These are phyloP conservation scores for Pediacus dermestoides DNA, from an alignment of 2,888 invertebrate genomes.

Conservation along the genomic window DNA sequence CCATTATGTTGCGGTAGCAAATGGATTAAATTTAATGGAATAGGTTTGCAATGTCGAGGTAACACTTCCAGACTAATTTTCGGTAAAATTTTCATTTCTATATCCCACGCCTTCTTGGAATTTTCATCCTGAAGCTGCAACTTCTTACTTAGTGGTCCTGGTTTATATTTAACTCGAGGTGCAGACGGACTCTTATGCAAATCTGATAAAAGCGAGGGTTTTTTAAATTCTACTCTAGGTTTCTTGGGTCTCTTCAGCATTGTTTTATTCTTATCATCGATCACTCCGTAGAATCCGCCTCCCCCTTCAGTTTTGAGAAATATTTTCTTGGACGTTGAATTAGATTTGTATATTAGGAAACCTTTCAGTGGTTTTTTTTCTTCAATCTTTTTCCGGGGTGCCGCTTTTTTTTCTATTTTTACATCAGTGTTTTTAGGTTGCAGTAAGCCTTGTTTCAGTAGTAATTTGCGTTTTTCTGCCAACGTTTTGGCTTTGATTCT, in stretches of 20 bases:
- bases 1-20: conserved; percentile 50
- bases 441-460: conserved; percentile 37
- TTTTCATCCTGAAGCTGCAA: conserved; percentile 48
- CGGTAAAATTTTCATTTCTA: conserved; percentile 53
- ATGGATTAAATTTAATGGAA: conserved; percentile 50
- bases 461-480: conserved; percentile 52
- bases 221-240: too few species aligned
- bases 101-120: conserved; percentile 44
- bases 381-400: conserved; percentile 11
- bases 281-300: too few species aligned
- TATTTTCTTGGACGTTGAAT: too few species aligned
- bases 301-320: too few species aligned
- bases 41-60: conserved; percentile 50
- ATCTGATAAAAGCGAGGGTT: conserved; percentile 44
- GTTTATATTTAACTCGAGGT: conserved; percentile 54
- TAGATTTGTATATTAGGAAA: background rate
- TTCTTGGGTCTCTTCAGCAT: too few species aligned
- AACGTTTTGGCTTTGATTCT: conserved; percentile 51
- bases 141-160: conserved; percentile 58
- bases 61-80: conserved; percentile 51
- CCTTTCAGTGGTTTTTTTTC: conserved; percentile 5
- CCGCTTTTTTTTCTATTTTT: conserved; percentile 12
- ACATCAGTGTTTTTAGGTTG: conserved; percentile 19
- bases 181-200: conserved; percentile 42
- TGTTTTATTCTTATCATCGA: too few species aligned